These are phyloP conservation scores for Syngnathus rostellatus DNA, from an alignment of 2,797 vertebrate genomes.

Conservation along the genomic window DNA sequence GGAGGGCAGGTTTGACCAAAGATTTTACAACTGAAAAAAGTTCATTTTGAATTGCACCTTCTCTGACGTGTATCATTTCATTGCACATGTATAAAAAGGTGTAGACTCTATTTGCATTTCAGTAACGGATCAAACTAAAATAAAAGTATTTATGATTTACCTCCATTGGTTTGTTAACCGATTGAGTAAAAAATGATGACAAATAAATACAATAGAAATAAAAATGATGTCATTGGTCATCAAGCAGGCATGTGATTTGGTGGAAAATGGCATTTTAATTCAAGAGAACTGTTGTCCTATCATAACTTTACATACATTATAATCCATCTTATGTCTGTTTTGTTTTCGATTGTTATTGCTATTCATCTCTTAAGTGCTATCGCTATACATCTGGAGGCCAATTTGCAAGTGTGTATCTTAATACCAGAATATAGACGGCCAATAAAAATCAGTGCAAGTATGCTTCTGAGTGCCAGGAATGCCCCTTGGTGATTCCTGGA, in stretches of 20 bases:
- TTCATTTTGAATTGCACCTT: background rate
- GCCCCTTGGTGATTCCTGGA: conserved; percentile 79
- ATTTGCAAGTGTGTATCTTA: conserved; percentile 76
- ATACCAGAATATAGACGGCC: conserved; percentile 81
- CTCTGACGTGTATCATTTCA: background rate
- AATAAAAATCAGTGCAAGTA: conserved; percentile 80
- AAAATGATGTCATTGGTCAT: too few species aligned
- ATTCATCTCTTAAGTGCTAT: conserved; percentile 77
- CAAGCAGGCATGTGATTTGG: background rate
- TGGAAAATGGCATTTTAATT: background rate
- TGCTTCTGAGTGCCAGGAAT: conserved; percentile 79
- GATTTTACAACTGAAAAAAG: background rate
- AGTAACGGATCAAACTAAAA: background rate
- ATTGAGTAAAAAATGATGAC: background rate
- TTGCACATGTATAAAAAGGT: background rate
- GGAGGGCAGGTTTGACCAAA: background rate
- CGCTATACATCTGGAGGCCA: conserved; percentile 80
- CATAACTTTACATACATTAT: too few species aligned
- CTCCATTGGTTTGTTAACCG: background rate
- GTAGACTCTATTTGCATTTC: background rate
- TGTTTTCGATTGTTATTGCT: conserved; percentile 53
- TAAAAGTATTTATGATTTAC: too few species aligned
- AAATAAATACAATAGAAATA: too few species aligned
- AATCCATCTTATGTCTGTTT: background rate
- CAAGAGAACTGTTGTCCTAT: too few species aligned